Percentiles rank a stretch among this genome's conserved stretches.
These are phyloP conservation scores for Tiaroga cobitis DNA, from an alignment of 2,797 vertebrate species.

Conservation along the genomic window DNA sequence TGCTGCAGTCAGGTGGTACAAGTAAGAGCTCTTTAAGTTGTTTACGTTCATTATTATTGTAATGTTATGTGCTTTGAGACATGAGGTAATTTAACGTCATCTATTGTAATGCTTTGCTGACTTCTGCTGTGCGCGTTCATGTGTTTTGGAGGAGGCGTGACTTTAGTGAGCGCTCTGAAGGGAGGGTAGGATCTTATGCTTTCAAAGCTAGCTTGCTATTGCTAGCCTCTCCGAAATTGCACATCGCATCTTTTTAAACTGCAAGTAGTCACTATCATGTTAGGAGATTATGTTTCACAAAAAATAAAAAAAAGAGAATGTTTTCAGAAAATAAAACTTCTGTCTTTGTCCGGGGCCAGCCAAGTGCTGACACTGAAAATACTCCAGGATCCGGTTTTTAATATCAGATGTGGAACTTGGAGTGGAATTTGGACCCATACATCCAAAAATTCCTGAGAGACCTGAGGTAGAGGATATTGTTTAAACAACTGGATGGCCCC, in stretches of 20 bases:
- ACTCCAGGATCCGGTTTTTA: conserved; percentile 49
- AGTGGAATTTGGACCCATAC: conserved; percentile 48
- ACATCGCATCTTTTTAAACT: neutral
- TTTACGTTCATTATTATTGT: neutral
- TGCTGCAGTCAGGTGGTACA: neutral
- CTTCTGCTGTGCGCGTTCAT: neutral
- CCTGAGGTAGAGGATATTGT: conserved; percentile 57
- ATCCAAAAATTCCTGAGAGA: conserved; percentile 54
- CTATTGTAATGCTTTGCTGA: neutral
- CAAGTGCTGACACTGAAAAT: conserved; percentile 54
- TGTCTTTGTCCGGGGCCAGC: conserved; percentile 40
- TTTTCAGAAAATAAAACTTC: conserved; percentile 43
- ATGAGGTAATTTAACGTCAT: neutral
- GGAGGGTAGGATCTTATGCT: neutral
- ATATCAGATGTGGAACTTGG: conserved; percentile 60
- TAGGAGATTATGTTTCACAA: conserved; percentile 17
- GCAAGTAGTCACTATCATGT: conserved; percentile 2
- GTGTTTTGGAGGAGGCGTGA: neutral
- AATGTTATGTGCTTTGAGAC: neutral
- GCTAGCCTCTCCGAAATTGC: neutral
- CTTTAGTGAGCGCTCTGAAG: neutral
- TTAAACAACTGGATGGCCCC: conserved; percentile 57
- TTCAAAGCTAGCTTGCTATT: neutral
- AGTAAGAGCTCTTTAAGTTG: neutral
- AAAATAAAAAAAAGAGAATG: conserved; percentile 11